Evolutionary conservation across 2,888 invertebrate genomes (phyloP).

Genomic region (Cantharis rustica): DNA sequence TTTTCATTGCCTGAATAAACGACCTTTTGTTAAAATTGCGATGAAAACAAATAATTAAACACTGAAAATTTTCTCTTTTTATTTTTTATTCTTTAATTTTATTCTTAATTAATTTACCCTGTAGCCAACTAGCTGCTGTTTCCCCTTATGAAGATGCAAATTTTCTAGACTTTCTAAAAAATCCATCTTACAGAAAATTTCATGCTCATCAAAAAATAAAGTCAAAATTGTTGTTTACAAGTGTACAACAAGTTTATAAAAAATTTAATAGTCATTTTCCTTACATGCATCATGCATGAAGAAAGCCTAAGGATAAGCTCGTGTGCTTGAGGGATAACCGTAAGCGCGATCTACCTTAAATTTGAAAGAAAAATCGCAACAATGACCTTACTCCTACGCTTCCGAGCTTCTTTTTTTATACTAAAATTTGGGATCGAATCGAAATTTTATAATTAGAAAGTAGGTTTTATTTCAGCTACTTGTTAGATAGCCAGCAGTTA

Average conservation of each 20-base stretch:
- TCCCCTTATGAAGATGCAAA: neutral
- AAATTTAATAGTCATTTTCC: slow-evolving; percentile 28
- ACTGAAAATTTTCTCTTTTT: too few species aligned
- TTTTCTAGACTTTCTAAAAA: neutral
- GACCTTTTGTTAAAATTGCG: too few species aligned
- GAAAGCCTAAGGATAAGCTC: slow-evolving; percentile 12
- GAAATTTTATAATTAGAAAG: neutral
- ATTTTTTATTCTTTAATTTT: too few species aligned
- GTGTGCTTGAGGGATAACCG: slow-evolving; percentile 13
- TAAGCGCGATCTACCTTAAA: slow-evolving; percentile 11
- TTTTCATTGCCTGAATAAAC: too few species aligned
- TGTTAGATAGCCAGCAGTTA: neutral
- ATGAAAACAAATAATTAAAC: too few species aligned
- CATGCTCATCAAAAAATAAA: neutral
- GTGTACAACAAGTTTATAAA: slow-evolving; percentile 19
- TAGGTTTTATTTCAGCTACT: neutral
- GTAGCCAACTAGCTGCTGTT: neutral
- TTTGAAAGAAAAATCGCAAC: slow-evolving; percentile 5
- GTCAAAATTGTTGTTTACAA: slow-evolving; percentile 1
- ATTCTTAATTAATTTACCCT: too few species aligned
- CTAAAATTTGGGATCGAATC: neutral
- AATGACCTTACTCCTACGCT: slow-evolving; percentile 12
- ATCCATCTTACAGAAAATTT: neutral
- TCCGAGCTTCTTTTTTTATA: neutral
- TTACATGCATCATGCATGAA: slow-evolving; percentile 23